Percentiles rank a stretch among this genome's conserved stretches.
These are phyloP conservation scores for Delphinus delphis DNA, from an alignment of 2,113 vertebrate genomes.

Conservation along the genomic window DNA sequence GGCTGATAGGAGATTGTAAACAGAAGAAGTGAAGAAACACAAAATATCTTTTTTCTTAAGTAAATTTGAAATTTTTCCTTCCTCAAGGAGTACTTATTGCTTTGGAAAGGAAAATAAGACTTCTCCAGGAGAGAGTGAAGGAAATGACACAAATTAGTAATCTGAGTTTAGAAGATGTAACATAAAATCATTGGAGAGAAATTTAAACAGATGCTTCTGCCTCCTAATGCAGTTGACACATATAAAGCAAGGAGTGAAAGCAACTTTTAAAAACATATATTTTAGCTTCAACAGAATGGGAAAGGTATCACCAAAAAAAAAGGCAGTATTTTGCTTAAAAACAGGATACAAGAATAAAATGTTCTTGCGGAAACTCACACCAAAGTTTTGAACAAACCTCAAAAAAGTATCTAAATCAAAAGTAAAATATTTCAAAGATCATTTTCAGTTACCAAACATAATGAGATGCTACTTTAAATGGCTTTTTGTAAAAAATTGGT, in stretches of 20 bases:
- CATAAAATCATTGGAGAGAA: background rate
- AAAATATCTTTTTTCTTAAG: background rate
- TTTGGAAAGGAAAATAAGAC: background rate
- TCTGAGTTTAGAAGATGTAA: background rate
- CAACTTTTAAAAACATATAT: background rate
- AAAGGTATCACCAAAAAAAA: background rate
- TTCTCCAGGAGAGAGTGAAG: background rate
- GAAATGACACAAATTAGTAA: background rate
- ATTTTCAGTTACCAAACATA: background rate
- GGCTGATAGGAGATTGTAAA: background rate
- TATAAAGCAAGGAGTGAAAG: background rate
- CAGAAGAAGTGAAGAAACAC: background rate
- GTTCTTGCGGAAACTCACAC: background rate
- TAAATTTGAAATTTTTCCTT: background rate
- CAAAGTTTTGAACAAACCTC: background rate
- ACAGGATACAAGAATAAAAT: background rate
- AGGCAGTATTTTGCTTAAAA: background rate
- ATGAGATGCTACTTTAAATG: background rate
- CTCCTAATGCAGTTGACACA: background rate
- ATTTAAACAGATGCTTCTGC: background rate
- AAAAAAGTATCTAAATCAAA: background rate
- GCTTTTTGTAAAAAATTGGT: background rate
- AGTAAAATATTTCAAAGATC: conserved; percentile 3
- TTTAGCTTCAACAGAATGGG: background rate
- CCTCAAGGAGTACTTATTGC: background rate